Percentiles rank a stretch among this genome's conserved stretches.
Conservation (phyloP, 2,888 invertebrate species). For the Margaritifera margaritifera region DNA sequence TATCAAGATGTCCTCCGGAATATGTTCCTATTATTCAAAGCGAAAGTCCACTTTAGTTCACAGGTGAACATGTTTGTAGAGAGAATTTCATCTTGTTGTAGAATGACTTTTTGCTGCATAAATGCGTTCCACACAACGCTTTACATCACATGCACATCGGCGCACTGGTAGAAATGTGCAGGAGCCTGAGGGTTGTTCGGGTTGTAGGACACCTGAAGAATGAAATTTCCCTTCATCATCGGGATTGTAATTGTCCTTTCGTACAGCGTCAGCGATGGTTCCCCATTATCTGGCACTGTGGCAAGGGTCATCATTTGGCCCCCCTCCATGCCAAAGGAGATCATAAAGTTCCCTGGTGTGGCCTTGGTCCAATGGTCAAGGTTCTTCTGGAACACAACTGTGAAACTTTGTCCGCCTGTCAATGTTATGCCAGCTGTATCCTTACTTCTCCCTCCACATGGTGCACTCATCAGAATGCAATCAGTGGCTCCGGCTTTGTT, state of each 20-base stretch:
- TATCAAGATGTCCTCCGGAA: no score
- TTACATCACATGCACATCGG: conserved; percentile 6
- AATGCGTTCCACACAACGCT: no score
- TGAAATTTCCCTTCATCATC: conserved; percentile 1
- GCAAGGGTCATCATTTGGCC: conserved; percentile 14
- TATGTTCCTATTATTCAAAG: no score
- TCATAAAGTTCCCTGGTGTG: conserved; percentile 24
- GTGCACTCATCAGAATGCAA: background rate
- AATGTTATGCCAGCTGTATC: conserved; percentile 1
- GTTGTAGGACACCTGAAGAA: conserved; percentile 13
- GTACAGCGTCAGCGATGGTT: conserved; percentile 34
- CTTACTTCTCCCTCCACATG: background rate
- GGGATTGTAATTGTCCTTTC: conserved; percentile 32
- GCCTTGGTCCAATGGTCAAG: conserved; percentile 34
- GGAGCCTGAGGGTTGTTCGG: conserved; percentile 18
- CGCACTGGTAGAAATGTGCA: conserved; percentile 20
- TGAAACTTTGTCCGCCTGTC: conserved; percentile 29
- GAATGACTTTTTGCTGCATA: no score
- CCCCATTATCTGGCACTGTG: conserved; percentile 25
- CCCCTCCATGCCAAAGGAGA: conserved; percentile 2
- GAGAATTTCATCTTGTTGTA: no score
- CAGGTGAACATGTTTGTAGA: no score
- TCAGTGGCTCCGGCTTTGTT: conserved; percentile 17
- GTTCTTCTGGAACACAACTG: conserved; percentile 45
- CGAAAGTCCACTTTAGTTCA: no score